Percentiles rank a stretch among this genome's conserved stretches.
Evolutionary conservation across 2,888 invertebrate species (phyloP).

Genomic region (Plebejus anna): DNA sequence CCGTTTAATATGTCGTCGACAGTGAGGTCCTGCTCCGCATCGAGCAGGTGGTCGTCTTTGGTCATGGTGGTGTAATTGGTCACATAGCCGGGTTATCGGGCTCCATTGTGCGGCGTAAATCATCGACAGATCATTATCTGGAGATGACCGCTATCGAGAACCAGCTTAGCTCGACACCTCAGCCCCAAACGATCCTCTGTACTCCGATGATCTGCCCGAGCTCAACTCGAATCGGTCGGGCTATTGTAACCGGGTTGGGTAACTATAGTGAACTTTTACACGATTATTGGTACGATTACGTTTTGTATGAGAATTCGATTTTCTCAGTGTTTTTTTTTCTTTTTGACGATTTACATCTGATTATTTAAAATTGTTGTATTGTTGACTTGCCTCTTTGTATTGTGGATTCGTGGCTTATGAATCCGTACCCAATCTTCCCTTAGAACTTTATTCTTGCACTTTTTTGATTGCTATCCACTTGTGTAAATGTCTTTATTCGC

Average conservation of each 20-base stretch:
- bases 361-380: slow-evolving; percentile 68
- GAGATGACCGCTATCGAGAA: slow-evolving; percentile 64
- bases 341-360: slow-evolving; percentile 46
- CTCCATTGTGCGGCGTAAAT: slow-evolving; percentile 74
- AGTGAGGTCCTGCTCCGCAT: slow-evolving; percentile 54
- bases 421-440: background rate
- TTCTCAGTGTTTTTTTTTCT: slow-evolving; percentile 62
- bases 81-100: slow-evolving; percentile 70
- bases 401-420: slow-evolving; percentile 47
- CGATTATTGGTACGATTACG: slow-evolving; percentile 74
- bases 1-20: slow-evolving; percentile 65
- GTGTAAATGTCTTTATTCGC: background rate
- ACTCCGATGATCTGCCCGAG: slow-evolving; percentile 55
- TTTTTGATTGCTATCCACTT: background rate
- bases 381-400: slow-evolving; percentile 71
- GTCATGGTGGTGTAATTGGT: slow-evolving; percentile 73
- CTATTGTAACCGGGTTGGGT: slow-evolving; percentile 70
- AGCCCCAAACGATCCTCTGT: slow-evolving; percentile 44
- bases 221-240: slow-evolving; percentile 50
- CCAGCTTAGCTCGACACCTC: slow-evolving; percentile 52
- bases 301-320: slow-evolving; percentile 78
- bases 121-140: slow-evolving; percentile 75
- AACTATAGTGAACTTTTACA: slow-evolving; percentile 78
- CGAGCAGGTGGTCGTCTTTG: slow-evolving; percentile 64
- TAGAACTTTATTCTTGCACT: background rate